phyloP scores from a whole-genome alignment of 2,888 invertebrate genomes.

The Troides aeacus region DNA sequence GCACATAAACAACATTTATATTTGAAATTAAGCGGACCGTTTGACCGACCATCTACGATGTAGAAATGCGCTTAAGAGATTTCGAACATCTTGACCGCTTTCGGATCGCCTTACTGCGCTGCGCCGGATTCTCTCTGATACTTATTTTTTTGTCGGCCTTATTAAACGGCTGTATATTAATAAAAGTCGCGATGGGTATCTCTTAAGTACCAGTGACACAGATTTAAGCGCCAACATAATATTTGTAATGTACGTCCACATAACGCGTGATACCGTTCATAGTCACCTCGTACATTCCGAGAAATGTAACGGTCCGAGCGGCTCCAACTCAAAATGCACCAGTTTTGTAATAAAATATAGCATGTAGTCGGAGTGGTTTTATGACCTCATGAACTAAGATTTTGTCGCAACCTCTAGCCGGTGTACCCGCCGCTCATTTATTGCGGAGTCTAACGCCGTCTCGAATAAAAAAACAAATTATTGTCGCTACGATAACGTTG shows the following conservation, averaged over 20 bases:
- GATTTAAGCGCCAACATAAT: constrained; percentile 59
- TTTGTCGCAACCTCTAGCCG: constrained; percentile 49
- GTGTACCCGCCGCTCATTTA: constrained; percentile 41
- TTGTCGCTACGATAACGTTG: constrained; percentile 18
- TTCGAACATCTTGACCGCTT: constrained; percentile 43
- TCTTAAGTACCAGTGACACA: constrained; percentile 59
- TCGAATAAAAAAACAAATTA: constrained; percentile 19
- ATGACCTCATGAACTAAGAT: constrained; percentile 56
- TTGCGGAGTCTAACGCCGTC: constrained; percentile 26
- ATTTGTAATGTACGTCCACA: constrained; percentile 58
- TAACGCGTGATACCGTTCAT: constrained; percentile 59
- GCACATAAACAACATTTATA: constrained; percentile 34
- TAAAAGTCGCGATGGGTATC: constrained; percentile 56
- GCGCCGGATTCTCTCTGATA: constrained; percentile 39
- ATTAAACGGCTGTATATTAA: constrained; percentile 52
- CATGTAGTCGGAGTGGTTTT: constrained; percentile 50
- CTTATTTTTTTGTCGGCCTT: constrained; percentile 46
- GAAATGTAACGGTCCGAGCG: constrained; percentile 63
- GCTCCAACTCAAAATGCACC: constrained; percentile 58
- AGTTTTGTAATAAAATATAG: constrained; percentile 59
- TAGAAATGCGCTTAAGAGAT: constrained; percentile 30
- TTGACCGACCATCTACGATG: constrained; percentile 22
- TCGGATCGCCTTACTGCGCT: constrained; percentile 39
- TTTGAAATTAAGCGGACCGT: constrained; percentile 42
- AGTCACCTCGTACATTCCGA: constrained; percentile 59